These are phyloP conservation scores for Danaus melanippus DNA, from an alignment of 1,140 invertebrate genomes.

Conservation along the genomic window DNA sequence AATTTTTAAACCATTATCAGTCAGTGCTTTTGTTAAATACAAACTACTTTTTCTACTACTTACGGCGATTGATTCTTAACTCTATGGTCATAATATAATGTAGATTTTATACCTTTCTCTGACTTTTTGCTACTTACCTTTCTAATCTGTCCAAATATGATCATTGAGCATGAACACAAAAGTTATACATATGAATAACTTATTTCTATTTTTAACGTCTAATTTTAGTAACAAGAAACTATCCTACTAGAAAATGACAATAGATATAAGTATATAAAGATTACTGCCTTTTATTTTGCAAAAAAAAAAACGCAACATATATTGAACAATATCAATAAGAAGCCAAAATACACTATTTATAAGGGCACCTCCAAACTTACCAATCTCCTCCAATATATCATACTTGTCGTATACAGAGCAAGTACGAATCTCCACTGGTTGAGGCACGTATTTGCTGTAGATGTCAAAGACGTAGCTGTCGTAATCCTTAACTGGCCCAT, in stretches of 20 bases:
- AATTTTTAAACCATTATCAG: not conserved
- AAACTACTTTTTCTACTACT: not conserved
- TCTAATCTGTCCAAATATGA: too few relatives aligned
- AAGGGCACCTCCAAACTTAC: conserved; percentile 37
- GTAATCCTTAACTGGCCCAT: conserved; percentile 91
- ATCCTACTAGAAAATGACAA: too few relatives aligned
- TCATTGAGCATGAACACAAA: too few relatives aligned
- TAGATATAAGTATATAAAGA: not conserved
- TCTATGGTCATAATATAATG: too few relatives aligned
- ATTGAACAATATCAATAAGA: not conserved
- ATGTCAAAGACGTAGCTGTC: conserved; percentile 98
- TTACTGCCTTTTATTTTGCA: not conserved
- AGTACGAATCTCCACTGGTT: conserved; percentile 96
- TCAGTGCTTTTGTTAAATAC: not conserved
- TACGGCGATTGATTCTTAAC: too few relatives aligned
- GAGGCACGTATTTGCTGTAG: conserved; percentile 96
- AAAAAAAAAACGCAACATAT: not conserved
- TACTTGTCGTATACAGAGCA: conserved; percentile 98
- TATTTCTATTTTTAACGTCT: too few relatives aligned
- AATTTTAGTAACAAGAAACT: too few relatives aligned
- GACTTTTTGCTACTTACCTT: too few relatives aligned
- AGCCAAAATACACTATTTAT: conserved; percentile 11
- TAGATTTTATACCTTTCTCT: too few relatives aligned
- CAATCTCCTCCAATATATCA: conserved; percentile 99
- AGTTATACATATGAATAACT: too few relatives aligned